Conservation (phyloP, 2,113 vertebrate species). For the Epinephelus cyanopodus region DNA sequence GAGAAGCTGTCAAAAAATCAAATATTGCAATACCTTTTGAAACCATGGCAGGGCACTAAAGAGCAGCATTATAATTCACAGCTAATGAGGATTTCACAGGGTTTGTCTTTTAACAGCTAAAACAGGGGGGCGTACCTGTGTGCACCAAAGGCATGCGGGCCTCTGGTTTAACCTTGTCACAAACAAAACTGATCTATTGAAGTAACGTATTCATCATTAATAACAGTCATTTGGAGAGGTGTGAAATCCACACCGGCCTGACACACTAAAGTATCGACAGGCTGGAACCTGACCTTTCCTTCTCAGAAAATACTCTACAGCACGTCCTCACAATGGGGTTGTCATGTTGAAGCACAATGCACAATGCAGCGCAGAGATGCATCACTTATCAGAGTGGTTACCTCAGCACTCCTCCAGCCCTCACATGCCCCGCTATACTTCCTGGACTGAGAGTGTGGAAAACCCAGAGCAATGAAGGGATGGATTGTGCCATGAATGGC, state of each 20-base stretch:
- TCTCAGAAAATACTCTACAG: constrained; percentile 51
- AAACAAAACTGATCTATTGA: constrained; percentile 18
- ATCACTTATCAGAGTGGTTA: constrained; percentile 75
- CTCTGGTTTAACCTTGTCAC: constrained; percentile 17
- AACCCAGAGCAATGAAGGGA: constrained; percentile 67
- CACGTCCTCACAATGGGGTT: constrained; percentile 40
- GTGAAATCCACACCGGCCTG: constrained; percentile 41
- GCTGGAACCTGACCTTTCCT: constrained; percentile 54
- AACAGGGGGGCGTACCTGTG: neutral
- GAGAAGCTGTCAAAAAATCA: neutral
- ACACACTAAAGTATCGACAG: constrained; percentile 45
- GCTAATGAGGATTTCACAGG: neutral
- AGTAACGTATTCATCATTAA: constrained; percentile 22
- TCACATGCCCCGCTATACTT: constrained; percentile 76
- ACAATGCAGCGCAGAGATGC: constrained; percentile 69
- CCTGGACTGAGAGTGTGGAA: constrained; percentile 72
- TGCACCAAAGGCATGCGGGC: neutral
- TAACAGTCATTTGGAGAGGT: constrained; percentile 37
- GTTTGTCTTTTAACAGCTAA: constrained; percentile 3
- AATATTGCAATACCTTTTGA: constrained; percentile 39
- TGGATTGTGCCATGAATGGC: constrained; percentile 71
- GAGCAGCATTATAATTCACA: constrained; percentile 22
- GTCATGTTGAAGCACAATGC: constrained; percentile 72
- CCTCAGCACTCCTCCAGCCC: constrained; percentile 71
- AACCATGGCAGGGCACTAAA: constrained; percentile 64